These are phyloP conservation scores for Teleiodes luculella DNA, from an alignment of 2,888 invertebrate genomes.

Conservation along the genomic window DNA sequence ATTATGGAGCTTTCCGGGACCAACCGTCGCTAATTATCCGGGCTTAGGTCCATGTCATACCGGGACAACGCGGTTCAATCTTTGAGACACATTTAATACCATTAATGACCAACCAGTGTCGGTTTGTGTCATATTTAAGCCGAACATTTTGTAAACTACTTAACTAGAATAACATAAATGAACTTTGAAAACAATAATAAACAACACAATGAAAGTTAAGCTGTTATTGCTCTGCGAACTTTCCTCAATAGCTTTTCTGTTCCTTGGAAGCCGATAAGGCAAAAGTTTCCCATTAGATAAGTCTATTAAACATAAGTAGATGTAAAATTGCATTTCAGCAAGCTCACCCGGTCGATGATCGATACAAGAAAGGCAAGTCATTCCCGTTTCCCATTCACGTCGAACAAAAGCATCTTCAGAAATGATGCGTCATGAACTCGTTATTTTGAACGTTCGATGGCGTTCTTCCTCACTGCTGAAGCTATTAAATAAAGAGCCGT, in stretches of 20 bases:
- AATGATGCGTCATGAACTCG: slow-evolving; percentile 2
- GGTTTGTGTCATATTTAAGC: too few relatives aligned
- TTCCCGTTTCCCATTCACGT: neutral
- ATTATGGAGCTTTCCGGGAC: slow-evolving; percentile 33
- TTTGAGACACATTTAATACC: neutral
- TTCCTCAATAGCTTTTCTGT: too few relatives aligned
- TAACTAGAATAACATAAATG: too few relatives aligned
- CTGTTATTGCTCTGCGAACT: too few relatives aligned
- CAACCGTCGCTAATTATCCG: slow-evolving; percentile 32
- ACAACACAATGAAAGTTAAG: too few relatives aligned
- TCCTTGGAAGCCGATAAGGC: too few relatives aligned
- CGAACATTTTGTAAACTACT: too few relatives aligned
- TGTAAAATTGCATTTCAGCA: neutral
- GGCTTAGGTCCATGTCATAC: slow-evolving; percentile 11
- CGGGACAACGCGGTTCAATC: neutral
- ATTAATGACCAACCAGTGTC: too few relatives aligned
- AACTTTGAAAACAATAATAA: too few relatives aligned
- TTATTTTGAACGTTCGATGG: slow-evolving; percentile 3
- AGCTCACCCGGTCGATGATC: neutral
- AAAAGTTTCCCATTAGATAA: too few relatives aligned
- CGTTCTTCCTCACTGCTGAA: neutral
- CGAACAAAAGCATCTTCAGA: slow-evolving; percentile 3
- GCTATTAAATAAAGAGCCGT: neutral
- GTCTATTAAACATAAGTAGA: too few relatives aligned
- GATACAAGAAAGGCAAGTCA: slow-evolving; percentile 1